Conservation (phyloP, 2,888 invertebrate species). For the Perizoma flavofasciatum region DNA sequence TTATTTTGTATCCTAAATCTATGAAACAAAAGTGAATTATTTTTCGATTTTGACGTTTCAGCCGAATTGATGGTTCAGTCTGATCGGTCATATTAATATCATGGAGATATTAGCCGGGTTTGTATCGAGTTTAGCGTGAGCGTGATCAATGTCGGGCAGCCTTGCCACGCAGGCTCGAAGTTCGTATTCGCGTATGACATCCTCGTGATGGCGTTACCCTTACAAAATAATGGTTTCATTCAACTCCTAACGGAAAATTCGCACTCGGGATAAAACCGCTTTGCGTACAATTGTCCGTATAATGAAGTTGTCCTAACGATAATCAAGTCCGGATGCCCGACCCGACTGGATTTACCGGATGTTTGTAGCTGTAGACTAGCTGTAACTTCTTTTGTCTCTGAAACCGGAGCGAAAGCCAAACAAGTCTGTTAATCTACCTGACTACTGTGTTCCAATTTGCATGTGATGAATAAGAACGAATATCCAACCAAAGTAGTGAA, state of each 20-base stretch:
- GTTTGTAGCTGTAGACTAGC: constrained; percentile 21
- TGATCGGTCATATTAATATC: too few species aligned
- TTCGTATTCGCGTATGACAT: constrained; percentile 54
- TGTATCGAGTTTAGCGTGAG: too few species aligned
- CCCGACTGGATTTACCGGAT: constrained; percentile 26
- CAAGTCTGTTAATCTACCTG: constrained; percentile 20
- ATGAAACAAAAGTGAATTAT: too few species aligned
- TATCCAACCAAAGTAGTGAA: constrained; percentile 26
- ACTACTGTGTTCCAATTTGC: constrained; percentile 34
- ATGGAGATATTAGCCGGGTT: too few species aligned
- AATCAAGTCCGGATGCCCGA: constrained; percentile 20
- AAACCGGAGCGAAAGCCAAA: constrained; percentile 15
- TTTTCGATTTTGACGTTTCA: too few species aligned
- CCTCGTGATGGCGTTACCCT: constrained; percentile 37
- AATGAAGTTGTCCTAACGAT: constrained; percentile 52
- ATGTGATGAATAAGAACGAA: constrained; percentile 34
- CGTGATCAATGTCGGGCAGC: too few species aligned
- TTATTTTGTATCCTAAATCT: too few species aligned
- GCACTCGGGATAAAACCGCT: constrained; percentile 53
- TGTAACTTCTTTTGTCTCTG: constrained; percentile 21
- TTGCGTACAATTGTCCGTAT: constrained; percentile 52
- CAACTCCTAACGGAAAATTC: constrained; percentile 29
- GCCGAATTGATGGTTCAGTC: too few species aligned
- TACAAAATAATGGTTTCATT: too few species aligned
- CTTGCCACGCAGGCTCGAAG: too few species aligned